These are phyloP conservation scores for Stenurella melanura DNA, from an alignment of 2,888 invertebrate genomes.

Conservation along the genomic window DNA sequence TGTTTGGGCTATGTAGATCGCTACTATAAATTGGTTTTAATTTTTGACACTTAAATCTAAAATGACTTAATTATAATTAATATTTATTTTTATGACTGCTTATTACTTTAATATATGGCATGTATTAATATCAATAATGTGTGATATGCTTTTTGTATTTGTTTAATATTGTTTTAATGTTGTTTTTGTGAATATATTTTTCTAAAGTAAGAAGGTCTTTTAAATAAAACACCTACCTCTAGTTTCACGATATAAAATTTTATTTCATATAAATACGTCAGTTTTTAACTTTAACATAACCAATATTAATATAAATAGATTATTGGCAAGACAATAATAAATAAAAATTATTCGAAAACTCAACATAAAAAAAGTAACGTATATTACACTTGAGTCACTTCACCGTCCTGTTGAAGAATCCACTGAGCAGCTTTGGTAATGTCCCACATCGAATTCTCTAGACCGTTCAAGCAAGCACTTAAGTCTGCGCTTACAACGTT, in stretches of 20 bases:
- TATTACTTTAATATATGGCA: not conserved
- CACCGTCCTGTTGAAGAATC: constrained; percentile 74
- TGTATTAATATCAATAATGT: not conserved
- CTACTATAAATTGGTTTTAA: not conserved
- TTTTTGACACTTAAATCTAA: not conserved
- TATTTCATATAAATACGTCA: constrained; percentile 56
- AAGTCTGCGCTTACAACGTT: constrained; percentile 70
- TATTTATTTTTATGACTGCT: not conserved
- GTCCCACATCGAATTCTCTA: constrained; percentile 80
- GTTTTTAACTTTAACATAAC: constrained; percentile 52
- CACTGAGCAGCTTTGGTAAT: constrained; percentile 80
- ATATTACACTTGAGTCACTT: constrained; percentile 67
- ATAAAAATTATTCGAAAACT: constrained; percentile 37
- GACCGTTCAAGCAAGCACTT: constrained; percentile 74
- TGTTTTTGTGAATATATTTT: constrained; percentile 2
- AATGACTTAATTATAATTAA: not conserved
- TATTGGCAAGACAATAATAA: constrained; percentile 62
- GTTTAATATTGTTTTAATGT: not conserved
- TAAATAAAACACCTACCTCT: not conserved
- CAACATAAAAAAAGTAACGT: constrained; percentile 20
- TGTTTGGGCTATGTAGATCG: not conserved
- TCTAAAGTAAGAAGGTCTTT: not conserved
- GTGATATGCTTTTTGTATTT: not conserved
- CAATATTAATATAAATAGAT: constrained; percentile 53
- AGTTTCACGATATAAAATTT: constrained; percentile 50